Evolutionary conservation across 2,797 vertebrate species (phyloP), one percentile per base, ranked within the genome.

Genomic region (Scleropages formosus): DNA sequence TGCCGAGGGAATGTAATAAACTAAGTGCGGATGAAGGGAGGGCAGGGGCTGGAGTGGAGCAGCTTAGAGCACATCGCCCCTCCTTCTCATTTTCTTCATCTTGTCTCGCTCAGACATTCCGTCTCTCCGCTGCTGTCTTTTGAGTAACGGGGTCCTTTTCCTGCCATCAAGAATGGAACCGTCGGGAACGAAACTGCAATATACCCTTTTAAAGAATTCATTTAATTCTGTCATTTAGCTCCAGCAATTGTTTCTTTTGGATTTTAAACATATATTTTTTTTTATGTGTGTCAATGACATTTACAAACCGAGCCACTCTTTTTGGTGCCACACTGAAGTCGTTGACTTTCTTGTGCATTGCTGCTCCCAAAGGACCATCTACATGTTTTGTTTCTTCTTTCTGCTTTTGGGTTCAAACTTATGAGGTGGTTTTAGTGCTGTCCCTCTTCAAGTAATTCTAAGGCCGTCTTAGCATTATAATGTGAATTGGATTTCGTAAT

Each of bases 371-470:
- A 51, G n/a, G 44, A 69, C 15, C 49, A 49, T 49, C 47, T 22
- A 49, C 22, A n/a, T n/a, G n/a, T n/a, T 11, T 27, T 22, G 20
- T 26, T 47, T 26, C 46, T 58, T 56, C 22, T 11, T 46, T 49
- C 60, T 27, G 11, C 61, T 61, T 73, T 73, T 61, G 56, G 56
- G 46, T 13, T 44, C 4, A 6, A 64, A 64, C 69, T 27, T 16
- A 39, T 58, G 49, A 47, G 26, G 59, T 58, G 58, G 39, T 61
- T 62, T 58, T 15, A 75, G n/a, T 56, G 16, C 3, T 67, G 64
- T 59, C 16, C n/a, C 26, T 24, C 56, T 75, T 75, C 67, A 75
- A 75, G 75, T 59, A 60, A 68, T 71, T 78, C 56, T 74, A 77
- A 75, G 77, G 71, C 47, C 58, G 68, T 49, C 62, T 24, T 74